Evolutionary conservation across 2,797 vertebrate species (phyloP).

Genomic region (Sebastes cheni): DNA sequence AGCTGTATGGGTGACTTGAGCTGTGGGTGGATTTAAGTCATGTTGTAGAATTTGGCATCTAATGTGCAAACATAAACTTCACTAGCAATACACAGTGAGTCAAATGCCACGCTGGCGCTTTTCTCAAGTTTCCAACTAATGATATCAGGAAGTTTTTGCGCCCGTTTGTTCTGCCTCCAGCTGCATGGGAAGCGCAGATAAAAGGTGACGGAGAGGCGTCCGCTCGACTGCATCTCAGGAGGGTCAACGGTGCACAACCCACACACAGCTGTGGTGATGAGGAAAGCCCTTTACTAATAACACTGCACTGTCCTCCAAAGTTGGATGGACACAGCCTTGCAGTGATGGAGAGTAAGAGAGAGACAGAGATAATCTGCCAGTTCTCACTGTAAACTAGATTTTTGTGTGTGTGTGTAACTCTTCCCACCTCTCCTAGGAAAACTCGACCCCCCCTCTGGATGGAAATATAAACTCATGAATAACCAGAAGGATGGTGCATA

Average conservation of each 20-base stretch:
- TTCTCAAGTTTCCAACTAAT: slow-evolving; percentile 40
- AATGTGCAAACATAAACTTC: slow-evolving; percentile 32
- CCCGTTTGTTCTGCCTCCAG: slow-evolving; percentile 57
- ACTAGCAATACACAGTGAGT: slow-evolving; percentile 19
- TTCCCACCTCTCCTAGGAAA: slow-evolving; percentile 28
- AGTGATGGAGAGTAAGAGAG: neutral
- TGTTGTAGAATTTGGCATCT: slow-evolving; percentile 44
- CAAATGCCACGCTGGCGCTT: slow-evolving; percentile 35
- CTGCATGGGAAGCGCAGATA: slow-evolving; percentile 45
- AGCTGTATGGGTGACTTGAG: slow-evolving; percentile 21
- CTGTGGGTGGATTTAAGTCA: slow-evolving; percentile 47
- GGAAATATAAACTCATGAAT: slow-evolving; percentile 61
- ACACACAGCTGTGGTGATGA: slow-evolving; percentile 61
- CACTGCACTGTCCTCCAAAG: slow-evolving; percentile 20
- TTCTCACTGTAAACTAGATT: slow-evolving; percentile 18
- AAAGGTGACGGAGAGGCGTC: slow-evolving; percentile 63
- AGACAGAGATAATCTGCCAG: slow-evolving; percentile 1
- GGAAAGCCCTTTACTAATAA: slow-evolving; percentile 54
- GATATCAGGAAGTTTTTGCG: slow-evolving; percentile 38
- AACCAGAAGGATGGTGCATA: slow-evolving; percentile 53
- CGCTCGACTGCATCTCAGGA: slow-evolving; percentile 31
- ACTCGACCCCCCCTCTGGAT: neutral
- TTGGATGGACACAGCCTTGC: slow-evolving; percentile 26
- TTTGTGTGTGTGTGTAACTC: neutral
- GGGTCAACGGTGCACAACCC: slow-evolving; percentile 46